phyloP scores from a whole-genome alignment of 2,797 vertebrate genomes.

The Gadopsis marmoratus region DNA sequence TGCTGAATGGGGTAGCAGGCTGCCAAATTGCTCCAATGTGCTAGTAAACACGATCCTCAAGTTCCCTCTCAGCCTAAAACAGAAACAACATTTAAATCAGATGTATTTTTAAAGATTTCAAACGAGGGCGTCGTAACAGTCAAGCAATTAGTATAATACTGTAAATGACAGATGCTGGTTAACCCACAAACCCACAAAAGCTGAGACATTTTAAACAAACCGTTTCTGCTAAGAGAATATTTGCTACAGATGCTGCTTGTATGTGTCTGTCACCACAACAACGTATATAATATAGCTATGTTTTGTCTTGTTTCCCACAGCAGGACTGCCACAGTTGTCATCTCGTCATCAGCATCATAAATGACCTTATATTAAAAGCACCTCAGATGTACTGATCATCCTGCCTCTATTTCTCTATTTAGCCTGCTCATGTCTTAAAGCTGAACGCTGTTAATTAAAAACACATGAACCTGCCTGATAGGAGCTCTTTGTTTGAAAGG shows the following conservation, averaged over 20 bases:
- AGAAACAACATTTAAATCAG: slow-evolving; percentile 63
- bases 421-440: slow-evolving; percentile 64
- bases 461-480: slow-evolving; percentile 81
- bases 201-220: slow-evolving; percentile 39
- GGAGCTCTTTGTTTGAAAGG: slow-evolving; percentile 81
- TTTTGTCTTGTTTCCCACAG: slow-evolving; percentile 25
- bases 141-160: slow-evolving; percentile 57
- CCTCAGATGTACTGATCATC: slow-evolving; percentile 43
- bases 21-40: slow-evolving; percentile 77
- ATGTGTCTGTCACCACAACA: slow-evolving; percentile 29
- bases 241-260: slow-evolving; percentile 32
- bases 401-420: slow-evolving; percentile 51
- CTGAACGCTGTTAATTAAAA: slow-evolving; percentile 80
- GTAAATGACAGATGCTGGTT: slow-evolving; percentile 66
- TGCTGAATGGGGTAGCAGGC: slow-evolving; percentile 65
- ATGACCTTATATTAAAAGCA: slow-evolving; percentile 31
- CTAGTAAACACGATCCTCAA: slow-evolving; percentile 71
- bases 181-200: slow-evolving; percentile 60
- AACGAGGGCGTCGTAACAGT: slow-evolving; percentile 54
- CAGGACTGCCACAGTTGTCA: slow-evolving; percentile 5
- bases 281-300: slow-evolving; percentile 27
- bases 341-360: slow-evolving; percentile 25
- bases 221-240: slow-evolving; percentile 33
- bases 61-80: slow-evolving; percentile 58
- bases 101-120: slow-evolving; percentile 71